Evolutionary conservation across 2,888 invertebrate genomes (phyloP).

Genomic region (Perizoma flavofasciatum): DNA sequence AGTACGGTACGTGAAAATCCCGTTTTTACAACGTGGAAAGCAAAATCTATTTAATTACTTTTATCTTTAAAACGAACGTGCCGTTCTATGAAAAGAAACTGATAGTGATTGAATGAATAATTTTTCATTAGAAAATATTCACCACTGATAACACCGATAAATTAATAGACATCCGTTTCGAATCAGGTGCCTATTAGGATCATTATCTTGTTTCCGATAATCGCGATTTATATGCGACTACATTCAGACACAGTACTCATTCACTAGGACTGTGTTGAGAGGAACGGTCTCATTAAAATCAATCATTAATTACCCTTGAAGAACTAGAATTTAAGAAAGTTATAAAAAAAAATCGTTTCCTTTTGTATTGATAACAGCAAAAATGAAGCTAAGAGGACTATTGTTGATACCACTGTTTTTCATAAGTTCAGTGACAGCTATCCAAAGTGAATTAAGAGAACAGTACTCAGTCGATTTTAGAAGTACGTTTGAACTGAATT

Average conservation of each 20-base stretch:
- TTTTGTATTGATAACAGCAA: not conserved
- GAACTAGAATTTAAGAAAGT: too few relatives aligned
- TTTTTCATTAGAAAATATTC: too few relatives aligned
- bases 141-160: slow-evolving; percentile 2
- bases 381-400: slow-evolving; percentile 25
- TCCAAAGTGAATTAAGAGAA: slow-evolving; percentile 6
- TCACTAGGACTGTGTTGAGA: not conserved
- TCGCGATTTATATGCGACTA: slow-evolving; percentile 28
- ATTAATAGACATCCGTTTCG: not conserved
- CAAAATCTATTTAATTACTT: too few relatives aligned
- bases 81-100: too few relatives aligned
- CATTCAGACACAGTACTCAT: slow-evolving; percentile 1
- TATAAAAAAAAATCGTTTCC: too few relatives aligned
- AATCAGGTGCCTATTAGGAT: slow-evolving; percentile 8
- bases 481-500: slow-evolving; percentile 51
- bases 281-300: not conserved
- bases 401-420: slow-evolving; percentile 9
- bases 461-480: slow-evolving; percentile 26
- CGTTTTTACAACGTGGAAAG: too few relatives aligned
- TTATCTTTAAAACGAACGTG: too few relatives aligned
- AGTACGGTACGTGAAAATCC: too few relatives aligned
- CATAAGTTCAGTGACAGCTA: slow-evolving; percentile 1
- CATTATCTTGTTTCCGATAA: slow-evolving; percentile 31
- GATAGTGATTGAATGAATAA: too few relatives aligned
- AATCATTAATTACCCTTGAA: not conserved